Percentiles rank a stretch among this genome's conserved stretches.
These are phyloP conservation scores for Acleris emargana DNA, from an alignment of 2,888 invertebrate genomes.

Conservation along the genomic window DNA sequence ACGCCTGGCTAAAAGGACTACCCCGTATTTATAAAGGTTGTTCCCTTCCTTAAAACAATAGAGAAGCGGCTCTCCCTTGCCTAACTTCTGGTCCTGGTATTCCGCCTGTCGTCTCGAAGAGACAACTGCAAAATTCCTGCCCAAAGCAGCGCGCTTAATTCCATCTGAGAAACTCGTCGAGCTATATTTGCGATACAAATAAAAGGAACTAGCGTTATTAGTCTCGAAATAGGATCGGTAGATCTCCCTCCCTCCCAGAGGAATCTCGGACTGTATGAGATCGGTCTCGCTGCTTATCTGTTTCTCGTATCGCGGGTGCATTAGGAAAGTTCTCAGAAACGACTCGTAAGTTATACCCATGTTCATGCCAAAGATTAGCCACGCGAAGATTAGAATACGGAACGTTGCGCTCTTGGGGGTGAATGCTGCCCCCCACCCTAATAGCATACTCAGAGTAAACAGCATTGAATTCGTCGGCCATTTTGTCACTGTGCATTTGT, in stretches of 20 bases:
- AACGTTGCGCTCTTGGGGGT: constrained; percentile 69
- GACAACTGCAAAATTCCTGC: constrained; percentile 73
- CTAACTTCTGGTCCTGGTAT: constrained; percentile 74
- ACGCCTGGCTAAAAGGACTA: constrained; percentile 71
- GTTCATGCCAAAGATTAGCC: constrained; percentile 79
- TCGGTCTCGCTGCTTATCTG: constrained; percentile 76
- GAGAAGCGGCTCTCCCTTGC: constrained; percentile 69
- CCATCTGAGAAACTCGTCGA: constrained; percentile 71
- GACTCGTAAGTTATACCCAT: constrained; percentile 79
- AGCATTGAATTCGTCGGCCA: constrained; percentile 77
- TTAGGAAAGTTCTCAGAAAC: constrained; percentile 78
- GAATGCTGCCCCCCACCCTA: constrained; percentile 75
- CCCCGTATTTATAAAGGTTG: constrained; percentile 78
- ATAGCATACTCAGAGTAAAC: constrained; percentile 75
- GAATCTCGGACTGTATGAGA: constrained; percentile 71
- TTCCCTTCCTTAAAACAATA: constrained; percentile 75
- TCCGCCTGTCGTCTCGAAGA: constrained; percentile 74
- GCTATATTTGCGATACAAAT: constrained; percentile 78
- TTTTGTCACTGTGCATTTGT: constrained; percentile 58
- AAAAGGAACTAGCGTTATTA: constrained; percentile 75
- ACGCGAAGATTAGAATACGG: constrained; percentile 71
- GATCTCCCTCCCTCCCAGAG: constrained; percentile 76
- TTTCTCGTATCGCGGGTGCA: constrained; percentile 79
- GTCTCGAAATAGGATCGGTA: constrained; percentile 78
- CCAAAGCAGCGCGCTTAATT: constrained; percentile 64